Conservation (phyloP, 1,140 invertebrate species). For the Trichoplusia ni region DNA sequence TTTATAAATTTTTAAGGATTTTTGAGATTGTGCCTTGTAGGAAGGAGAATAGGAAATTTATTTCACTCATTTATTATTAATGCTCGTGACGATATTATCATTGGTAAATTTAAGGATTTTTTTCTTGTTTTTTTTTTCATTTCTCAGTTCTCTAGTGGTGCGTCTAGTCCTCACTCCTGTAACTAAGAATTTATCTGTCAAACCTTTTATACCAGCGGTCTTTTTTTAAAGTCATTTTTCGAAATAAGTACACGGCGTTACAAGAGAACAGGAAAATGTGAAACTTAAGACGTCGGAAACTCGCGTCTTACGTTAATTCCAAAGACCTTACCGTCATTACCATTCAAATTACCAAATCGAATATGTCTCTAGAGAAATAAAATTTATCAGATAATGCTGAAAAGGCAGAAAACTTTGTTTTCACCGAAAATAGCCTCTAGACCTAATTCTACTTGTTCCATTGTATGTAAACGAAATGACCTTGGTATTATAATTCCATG, state of each 20-base stretch:
- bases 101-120: too few species aligned
- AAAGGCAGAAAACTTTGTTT: conserved; percentile 3
- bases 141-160: too few species aligned
- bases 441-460: conserved; percentile 3
- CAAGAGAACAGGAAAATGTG: background rate
- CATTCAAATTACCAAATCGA: conserved; percentile 12
- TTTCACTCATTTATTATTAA: too few species aligned
- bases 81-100: too few species aligned
- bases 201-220: too few species aligned
- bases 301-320: background rate
- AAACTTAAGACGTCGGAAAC: background rate
- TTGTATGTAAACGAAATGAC: background rate
- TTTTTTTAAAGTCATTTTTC: too few species aligned
- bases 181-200: too few species aligned
- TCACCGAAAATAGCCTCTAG: conserved; percentile 6
- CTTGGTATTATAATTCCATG: conserved; percentile 2
- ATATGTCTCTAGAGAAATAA: conserved; percentile 2
- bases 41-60: too few species aligned
- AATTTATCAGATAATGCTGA: conserved; percentile 9
- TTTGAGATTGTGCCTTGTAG: too few species aligned
- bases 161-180: too few species aligned
- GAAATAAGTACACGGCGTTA: too few species aligned
- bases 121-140: too few species aligned
- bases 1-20: background rate
- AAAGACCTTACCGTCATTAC: conserved; percentile 8